phyloP scores from a whole-genome alignment of 2,888 invertebrate genomes.

The Sclerodermus sp. region DNA sequence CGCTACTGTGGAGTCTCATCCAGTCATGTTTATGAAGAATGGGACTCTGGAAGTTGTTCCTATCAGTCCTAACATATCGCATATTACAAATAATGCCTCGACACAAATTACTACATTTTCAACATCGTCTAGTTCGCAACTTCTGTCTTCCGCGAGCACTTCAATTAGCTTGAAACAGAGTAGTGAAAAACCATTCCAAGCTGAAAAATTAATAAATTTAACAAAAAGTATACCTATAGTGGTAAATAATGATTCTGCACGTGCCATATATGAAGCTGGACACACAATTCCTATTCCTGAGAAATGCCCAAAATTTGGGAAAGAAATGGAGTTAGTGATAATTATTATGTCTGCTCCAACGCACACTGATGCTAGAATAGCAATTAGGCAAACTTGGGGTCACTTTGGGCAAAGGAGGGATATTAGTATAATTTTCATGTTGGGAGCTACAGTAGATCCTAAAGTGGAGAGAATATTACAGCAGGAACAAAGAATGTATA shows the following conservation, averaged over 20 bases:
- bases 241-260: constrained; percentile 58
- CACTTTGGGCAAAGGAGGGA: constrained; percentile 66
- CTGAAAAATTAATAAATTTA: constrained; percentile 16
- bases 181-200: constrained; percentile 19
- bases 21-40: constrained; percentile 23
- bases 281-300: constrained; percentile 44
- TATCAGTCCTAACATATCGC: constrained; percentile 9
- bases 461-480: constrained; percentile 48
- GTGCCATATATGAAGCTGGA: constrained; percentile 47
- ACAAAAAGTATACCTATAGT: constrained; percentile 53
- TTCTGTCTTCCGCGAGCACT: constrained; percentile 27
- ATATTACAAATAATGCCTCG: constrained; percentile 19
- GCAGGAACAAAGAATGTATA: constrained; percentile 62
- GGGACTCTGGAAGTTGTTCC: constrained; percentile 22
- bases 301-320: constrained; percentile 51
- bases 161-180: constrained; percentile 21
- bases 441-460: constrained; percentile 62
- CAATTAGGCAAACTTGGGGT: constrained; percentile 78
- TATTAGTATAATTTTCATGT: constrained; percentile 67
- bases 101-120: constrained; percentile 24
- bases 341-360: constrained; percentile 70
- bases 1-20: constrained; percentile 21
- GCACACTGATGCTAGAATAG: constrained; percentile 66
- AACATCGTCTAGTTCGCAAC: constrained; percentile 23
- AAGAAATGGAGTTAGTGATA: constrained; percentile 58